phyloP scores from a whole-genome alignment of 2,113 vertebrate genomes.

The Larimichthys polyactis region DNA sequence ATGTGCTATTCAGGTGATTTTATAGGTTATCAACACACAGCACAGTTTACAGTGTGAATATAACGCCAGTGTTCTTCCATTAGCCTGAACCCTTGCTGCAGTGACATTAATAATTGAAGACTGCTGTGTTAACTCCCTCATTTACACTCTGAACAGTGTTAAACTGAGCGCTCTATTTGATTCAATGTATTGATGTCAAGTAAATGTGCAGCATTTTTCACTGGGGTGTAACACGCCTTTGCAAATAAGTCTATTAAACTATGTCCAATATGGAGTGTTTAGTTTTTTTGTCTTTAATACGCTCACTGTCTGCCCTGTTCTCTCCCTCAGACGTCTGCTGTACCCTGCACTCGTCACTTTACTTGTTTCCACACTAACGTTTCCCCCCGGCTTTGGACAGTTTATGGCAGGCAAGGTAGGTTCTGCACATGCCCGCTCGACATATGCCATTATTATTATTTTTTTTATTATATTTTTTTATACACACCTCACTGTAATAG shows the following conservation, averaged over 20 bases:
- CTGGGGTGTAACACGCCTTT: not conserved
- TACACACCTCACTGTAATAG: not conserved
- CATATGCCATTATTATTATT: not conserved
- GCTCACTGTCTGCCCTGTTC: not conserved
- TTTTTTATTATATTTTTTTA: no score
- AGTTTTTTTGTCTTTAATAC: not conserved
- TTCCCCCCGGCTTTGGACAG: conserved; percentile 96
- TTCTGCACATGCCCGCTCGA: not conserved
- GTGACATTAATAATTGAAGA: conserved; percentile 3
- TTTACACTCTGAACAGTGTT: not conserved
- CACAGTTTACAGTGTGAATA: not conserved
- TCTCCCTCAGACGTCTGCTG: conserved; percentile 88
- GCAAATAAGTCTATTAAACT: not conserved
- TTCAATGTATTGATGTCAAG: not conserved
- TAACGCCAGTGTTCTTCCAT: not conserved
- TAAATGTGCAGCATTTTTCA: not conserved
- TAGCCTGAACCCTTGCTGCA: not conserved
- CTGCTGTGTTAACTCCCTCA: not conserved
- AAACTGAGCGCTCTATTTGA: not conserved
- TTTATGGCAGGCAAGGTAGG: conserved; percentile 98
- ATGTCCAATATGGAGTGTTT: not conserved
- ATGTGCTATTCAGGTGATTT: not conserved
- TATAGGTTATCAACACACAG: not conserved
- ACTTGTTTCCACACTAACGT: conserved; percentile 93
- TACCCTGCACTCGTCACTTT: conserved; percentile 95